A percentile compares a stretch with the other conserved stretches of the same genome.
Evolutionary conservation across 2,113 vertebrate genomes (phyloP).

Genomic region (Pygoscelis antarcticus): DNA sequence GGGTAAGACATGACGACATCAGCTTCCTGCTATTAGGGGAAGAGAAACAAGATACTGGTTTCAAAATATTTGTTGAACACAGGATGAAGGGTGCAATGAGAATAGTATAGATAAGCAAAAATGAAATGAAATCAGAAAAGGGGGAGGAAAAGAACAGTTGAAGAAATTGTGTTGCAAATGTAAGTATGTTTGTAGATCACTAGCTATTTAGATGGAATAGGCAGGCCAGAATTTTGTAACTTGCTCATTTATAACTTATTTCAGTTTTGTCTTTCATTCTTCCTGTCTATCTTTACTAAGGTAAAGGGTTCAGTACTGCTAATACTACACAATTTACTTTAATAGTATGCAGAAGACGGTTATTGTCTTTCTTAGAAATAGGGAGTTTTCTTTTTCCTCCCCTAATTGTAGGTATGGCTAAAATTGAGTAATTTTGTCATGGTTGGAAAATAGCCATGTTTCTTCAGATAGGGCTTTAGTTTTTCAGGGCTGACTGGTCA

Average conservation of each 20-base stretch:
- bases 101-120: background rate
- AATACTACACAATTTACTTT: background rate
- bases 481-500: background rate
- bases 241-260: background rate
- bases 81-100: background rate
- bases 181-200: background rate
- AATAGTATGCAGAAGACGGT: background rate
- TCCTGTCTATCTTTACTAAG: background rate
- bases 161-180: background rate
- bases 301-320: background rate
- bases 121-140: background rate
- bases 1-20: background rate
- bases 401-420: background rate
- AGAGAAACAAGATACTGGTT: background rate
- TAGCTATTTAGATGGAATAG: background rate
- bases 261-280: background rate
- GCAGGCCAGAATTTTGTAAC: background rate
- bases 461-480: background rate
- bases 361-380: background rate
- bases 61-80: background rate
- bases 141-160: background rate
- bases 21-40: background rate
- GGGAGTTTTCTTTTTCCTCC: background rate
- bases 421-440: background rate
- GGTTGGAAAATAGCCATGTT: background rate